phyloP scores from a whole-genome alignment of 1,140 invertebrate species.

The Zophobas morio region DNA sequence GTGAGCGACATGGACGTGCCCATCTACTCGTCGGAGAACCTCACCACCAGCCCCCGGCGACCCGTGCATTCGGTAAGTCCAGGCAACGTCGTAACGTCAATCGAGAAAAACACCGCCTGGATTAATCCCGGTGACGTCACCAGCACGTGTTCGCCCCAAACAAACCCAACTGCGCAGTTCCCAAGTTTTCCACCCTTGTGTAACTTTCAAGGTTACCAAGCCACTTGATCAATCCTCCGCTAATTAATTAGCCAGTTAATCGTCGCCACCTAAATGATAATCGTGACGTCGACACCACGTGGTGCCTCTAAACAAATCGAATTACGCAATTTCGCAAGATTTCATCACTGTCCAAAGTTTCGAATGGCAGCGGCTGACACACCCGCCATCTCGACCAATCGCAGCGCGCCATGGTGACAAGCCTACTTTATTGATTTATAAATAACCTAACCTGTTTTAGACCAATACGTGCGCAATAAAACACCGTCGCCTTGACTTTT shows the following conservation, averaged over 20 bases:
- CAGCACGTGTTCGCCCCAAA: too few species aligned
- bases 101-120: neutral
- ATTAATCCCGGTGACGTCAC: neutral
- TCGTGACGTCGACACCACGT: neutral
- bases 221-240: too few species aligned
- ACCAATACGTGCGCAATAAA: slow-evolving; percentile 13
- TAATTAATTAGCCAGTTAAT: neutral
- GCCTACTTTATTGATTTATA: slow-evolving; percentile 43
- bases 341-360: slow-evolving; percentile 7
- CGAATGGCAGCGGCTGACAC: slow-evolving; percentile 33
- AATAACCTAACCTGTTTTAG: slow-evolving; percentile 40
- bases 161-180: too few species aligned
- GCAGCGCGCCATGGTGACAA: neutral
- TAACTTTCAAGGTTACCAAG: too few species aligned
- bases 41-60: slow-evolving; percentile 58
- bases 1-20: slow-evolving; percentile 74
- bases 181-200: too few species aligned
- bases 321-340: too few species aligned
- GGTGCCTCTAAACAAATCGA: too few species aligned
- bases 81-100: neutral
- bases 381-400: slow-evolving; percentile 49
- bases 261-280: neutral
- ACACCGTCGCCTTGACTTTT: slow-evolving; percentile 41
- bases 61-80: slow-evolving; percentile 58
- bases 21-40: slow-evolving; percentile 69